Conservation (phyloP, 2,888 invertebrate species). For the Meiosimyza decipiens region DNA sequence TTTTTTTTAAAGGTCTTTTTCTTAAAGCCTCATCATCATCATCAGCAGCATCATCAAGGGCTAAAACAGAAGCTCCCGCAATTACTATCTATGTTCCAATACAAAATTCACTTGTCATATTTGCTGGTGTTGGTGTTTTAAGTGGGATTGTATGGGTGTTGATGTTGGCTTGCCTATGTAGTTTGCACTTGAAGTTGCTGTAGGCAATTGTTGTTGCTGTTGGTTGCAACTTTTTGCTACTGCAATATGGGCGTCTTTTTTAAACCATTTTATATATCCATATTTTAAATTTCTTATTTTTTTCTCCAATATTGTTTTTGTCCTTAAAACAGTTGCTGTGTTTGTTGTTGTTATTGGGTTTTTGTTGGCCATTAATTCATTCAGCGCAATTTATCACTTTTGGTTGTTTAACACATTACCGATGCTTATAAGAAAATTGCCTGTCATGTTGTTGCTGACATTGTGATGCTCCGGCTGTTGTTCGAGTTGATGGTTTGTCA, state of each 20-base stretch:
- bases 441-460: conserved; percentile 31
- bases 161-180: conserved; percentile 39
- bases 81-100: conserved; percentile 11
- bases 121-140: not conserved
- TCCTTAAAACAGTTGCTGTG: conserved; percentile 12
- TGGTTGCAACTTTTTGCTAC: conserved; percentile 44
- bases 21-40: conserved; percentile 32
- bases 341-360: conserved; percentile 36
- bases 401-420: conserved; percentile 50
- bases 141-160: conserved; percentile 8
- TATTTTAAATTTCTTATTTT: conserved; percentile 14
- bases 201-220: conserved; percentile 35
- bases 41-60: conserved; percentile 39
- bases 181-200: conserved; percentile 56
- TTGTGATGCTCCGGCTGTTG: no score
- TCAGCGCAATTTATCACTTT: conserved; percentile 63
- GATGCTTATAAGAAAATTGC: conserved; percentile 41
- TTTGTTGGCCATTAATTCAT: conserved; percentile 61
- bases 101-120: not conserved
- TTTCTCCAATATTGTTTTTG: not conserved
- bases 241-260: conserved; percentile 48
- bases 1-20: conserved; percentile 38
- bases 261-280: not conserved
- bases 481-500: not conserved
- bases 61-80: conserved; percentile 36